These are phyloP conservation scores for Drosophila planitibia DNA, from an alignment of 2,888 invertebrate species.

Conservation along the genomic window DNA sequence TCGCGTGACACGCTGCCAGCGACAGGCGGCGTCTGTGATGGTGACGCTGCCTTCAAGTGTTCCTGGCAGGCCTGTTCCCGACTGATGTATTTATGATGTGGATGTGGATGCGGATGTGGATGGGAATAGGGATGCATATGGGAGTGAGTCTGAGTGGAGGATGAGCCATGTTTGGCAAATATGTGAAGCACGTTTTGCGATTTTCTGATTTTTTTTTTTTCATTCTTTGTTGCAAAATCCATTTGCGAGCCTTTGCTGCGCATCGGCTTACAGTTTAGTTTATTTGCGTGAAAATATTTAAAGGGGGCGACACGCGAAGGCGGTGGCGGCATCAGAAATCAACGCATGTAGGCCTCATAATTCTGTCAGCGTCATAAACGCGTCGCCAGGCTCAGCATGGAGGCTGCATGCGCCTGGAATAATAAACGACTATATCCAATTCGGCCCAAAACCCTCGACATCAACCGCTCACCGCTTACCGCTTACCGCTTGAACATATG, in stretches of 20 bases:
- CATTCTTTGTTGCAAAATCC: constrained; percentile 58
- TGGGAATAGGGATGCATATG: neutral
- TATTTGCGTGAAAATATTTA: constrained; percentile 80
- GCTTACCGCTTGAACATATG: constrained; percentile 37
- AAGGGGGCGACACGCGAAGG: constrained; percentile 53
- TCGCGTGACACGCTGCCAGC: constrained; percentile 81
- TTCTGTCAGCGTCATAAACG: constrained; percentile 83
- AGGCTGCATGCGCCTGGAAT: constrained; percentile 75
- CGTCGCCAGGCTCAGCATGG: constrained; percentile 72
- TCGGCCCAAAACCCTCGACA: constrained; percentile 8
- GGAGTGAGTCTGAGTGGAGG: neutral
- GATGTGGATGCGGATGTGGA: constrained; percentile 22
- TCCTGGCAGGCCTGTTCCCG: constrained; percentile 49
- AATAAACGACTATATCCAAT: constrained; percentile 73
- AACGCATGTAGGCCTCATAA: constrained; percentile 82
- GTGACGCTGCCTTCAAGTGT: constrained; percentile 60
- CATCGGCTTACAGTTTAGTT: constrained; percentile 76
- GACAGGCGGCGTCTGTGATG: constrained; percentile 61
- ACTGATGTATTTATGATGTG: constrained; percentile 78
- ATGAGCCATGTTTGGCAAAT: constrained; percentile 37
- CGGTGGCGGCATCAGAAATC: constrained; percentile 59
- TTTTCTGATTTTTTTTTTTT: constrained; percentile 56
- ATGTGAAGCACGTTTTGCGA: constrained; percentile 81
- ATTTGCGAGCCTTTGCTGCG: constrained; percentile 54
- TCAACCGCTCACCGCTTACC: constrained; percentile 19